These are phyloP conservation scores for Malurus alboscapulatus DNA, from an alignment of 2,113 vertebrate genomes.

Conservation along the genomic window DNA sequence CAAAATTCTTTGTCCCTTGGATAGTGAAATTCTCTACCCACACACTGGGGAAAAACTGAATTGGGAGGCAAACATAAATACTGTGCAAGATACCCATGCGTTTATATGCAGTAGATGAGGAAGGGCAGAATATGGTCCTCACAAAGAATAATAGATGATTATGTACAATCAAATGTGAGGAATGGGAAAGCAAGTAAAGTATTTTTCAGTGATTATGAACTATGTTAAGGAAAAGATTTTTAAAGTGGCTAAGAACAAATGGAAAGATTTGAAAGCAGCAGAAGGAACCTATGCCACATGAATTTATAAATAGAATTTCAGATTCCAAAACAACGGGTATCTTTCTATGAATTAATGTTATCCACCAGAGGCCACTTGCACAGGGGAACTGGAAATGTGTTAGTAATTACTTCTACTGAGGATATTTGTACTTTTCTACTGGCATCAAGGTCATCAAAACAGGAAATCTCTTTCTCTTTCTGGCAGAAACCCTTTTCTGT, in stretches of 20 bases:
- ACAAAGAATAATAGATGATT: background rate
- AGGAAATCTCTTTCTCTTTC: background rate
- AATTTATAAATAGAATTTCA: background rate
- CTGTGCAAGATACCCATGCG: accelerated
- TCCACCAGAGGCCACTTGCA: background rate
- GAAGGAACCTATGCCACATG: background rate
- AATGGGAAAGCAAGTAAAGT: background rate
- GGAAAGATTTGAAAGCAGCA: background rate
- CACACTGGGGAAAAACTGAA: background rate
- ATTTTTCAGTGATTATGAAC: background rate
- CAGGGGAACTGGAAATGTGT: background rate
- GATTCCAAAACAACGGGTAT: background rate
- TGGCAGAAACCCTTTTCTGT: background rate
- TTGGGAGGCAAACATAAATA: background rate
- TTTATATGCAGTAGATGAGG: background rate
- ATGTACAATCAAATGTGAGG: background rate
- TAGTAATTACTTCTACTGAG: background rate
- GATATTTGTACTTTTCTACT: background rate
- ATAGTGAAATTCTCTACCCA: background rate
- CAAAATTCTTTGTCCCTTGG: background rate
- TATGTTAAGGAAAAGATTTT: background rate
- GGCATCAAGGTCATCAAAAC: background rate
- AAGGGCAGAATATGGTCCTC: background rate
- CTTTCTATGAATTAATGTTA: background rate
- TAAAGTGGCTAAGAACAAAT: background rate